Base-by-base conservation (phyloP, 2,888 invertebrate species). In the Bombyx huttoni region DNA sequence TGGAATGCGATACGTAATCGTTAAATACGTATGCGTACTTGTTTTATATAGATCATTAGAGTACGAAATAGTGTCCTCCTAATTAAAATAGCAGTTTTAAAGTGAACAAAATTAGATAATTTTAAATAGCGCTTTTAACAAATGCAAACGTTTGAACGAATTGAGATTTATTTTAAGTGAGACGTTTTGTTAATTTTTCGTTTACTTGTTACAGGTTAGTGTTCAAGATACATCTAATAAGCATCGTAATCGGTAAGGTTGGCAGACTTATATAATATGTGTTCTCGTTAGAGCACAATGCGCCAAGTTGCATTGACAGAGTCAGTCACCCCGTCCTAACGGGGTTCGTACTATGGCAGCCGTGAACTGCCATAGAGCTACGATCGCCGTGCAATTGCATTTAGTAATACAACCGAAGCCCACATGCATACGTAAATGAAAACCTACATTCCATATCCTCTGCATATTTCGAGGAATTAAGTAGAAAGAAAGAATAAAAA, bases 201-300 rank as follows among this genome's bases (percentile, higher is more conserved):
- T 52, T 50, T 52, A 49, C 63, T 81, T 81, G 73, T 82, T 82
- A 48, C 75, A 85, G 85, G 86, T 85, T 75, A 84, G 84, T 70
- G 62, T 56, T 8, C 56, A 51, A 52, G 53, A 51, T 49, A 49
- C 54, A 49, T 40, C 47, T 7, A 45, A 40, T 10, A 51, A n/a
- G 46, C 33, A 47, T 56, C 52, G 51, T 63, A 60, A 65, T 68
- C 62, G 79, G 84, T 81, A 74, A 80, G 73, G 67, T 70, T 74
- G 72, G 77, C 81, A 78, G 78, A 78, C 78, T 78, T 76, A 79
- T 75, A 78, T 78, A 78, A 78, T 82, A 76, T 80, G 71, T 78
- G 87, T 83, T 83, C 87, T 84, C 82, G 81, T 86, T 87, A 83
- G 81, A 84, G 86, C 87, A 85, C 87, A 86, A 86, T 88, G 87